phyloP scores from a whole-genome alignment of 2,113 vertebrate species.

The Lepisosteus osseus region DNA sequence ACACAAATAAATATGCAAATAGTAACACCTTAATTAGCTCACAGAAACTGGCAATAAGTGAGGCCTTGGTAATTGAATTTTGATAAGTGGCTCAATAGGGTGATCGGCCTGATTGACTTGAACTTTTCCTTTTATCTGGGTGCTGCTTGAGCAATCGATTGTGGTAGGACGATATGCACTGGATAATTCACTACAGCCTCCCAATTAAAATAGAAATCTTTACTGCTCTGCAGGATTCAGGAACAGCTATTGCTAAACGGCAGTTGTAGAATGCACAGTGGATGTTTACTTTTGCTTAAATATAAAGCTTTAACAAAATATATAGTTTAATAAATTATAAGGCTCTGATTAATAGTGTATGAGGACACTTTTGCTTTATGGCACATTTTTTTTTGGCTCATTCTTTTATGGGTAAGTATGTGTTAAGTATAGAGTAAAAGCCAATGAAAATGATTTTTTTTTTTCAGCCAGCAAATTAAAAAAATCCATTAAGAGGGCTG shows the following conservation, averaged over 20 bases:
- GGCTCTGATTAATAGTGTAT: too few species aligned
- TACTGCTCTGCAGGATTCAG: not conserved
- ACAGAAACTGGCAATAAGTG: not conserved
- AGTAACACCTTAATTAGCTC: slow-evolving; percentile 4
- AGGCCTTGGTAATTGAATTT: slow-evolving; percentile 11
- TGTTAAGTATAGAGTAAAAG: not conserved
- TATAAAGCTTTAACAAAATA: too few species aligned
- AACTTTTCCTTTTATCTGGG: slow-evolving; percentile 12
- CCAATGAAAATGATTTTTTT: too few species aligned
- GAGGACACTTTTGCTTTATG: not conserved
- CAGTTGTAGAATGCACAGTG: not conserved
- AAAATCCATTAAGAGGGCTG: not conserved
- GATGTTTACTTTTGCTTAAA: too few species aligned
- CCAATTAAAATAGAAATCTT: slow-evolving; percentile 9
- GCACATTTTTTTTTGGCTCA: not conserved
- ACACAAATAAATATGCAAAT: slow-evolving; percentile 5
- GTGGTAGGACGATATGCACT: not conserved
- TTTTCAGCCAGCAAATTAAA: not conserved
- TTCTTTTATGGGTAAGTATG: not conserved
- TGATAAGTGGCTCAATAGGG: slow-evolving; percentile 9
- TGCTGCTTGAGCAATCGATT: slow-evolving; percentile 14
- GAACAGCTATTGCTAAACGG: not conserved
- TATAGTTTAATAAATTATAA: too few species aligned
- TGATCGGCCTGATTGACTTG: slow-evolving; percentile 9
- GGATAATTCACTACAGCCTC: slow-evolving; percentile 11